phyloP scores from a whole-genome alignment of 2,797 vertebrate species.

The Morus bassanus region DNA sequence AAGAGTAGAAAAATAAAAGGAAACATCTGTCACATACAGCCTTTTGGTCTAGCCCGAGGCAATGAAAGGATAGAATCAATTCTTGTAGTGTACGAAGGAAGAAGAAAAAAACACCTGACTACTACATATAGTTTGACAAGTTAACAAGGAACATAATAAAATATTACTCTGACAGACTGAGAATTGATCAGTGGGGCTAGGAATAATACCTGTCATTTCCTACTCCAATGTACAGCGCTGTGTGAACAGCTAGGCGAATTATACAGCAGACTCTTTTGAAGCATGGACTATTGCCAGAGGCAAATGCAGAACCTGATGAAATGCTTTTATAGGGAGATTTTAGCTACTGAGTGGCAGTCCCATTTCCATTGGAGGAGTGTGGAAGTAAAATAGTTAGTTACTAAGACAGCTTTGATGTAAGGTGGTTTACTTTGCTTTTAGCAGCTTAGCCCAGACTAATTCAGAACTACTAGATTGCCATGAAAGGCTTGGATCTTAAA shows the following conservation, averaged over 20 bases:
- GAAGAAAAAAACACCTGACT: neutral
- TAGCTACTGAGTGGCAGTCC: neutral
- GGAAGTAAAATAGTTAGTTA: neutral
- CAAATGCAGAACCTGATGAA: neutral
- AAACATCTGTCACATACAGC: neutral
- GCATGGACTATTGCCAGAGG: neutral
- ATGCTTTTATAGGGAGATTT: neutral
- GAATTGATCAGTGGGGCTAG: neutral
- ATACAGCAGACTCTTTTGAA: neutral
- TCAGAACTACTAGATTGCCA: neutral
- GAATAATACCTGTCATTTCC: slow-evolving; percentile 15
- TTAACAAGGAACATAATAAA: slow-evolving; percentile 8
- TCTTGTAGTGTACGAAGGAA: neutral
- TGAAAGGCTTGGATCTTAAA: neutral
- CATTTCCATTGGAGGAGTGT: neutral
- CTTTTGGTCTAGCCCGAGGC: neutral
- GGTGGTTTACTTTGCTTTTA: slow-evolving; percentile 19
- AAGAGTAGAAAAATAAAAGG: neutral
- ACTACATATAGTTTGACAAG: neutral
- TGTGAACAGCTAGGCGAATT: neutral
- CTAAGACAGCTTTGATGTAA: slow-evolving; percentile 9
- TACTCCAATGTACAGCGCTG: neutral
- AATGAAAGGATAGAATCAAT: neutral
- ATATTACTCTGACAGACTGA: slow-evolving; percentile 3
- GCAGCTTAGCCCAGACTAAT: neutral